Percentiles rank a stretch among this genome's conserved stretches.
phyloP scores from a whole-genome alignment of 2,888 invertebrate species.

The Noctua janthe region DNA sequence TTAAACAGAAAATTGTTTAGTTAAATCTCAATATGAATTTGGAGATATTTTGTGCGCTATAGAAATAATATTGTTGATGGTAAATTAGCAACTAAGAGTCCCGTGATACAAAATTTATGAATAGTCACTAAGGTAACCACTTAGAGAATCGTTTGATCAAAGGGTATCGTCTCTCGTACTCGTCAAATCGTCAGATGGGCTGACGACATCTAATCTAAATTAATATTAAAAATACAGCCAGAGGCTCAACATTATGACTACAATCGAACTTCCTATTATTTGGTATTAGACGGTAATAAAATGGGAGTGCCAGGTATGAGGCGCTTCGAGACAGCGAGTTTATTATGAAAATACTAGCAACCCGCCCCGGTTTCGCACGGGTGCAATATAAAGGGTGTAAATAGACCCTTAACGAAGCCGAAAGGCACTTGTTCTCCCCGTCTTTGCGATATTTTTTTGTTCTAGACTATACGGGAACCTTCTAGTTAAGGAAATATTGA shows the following conservation, averaged over 20 bases:
- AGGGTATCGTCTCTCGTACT: too few relatives aligned
- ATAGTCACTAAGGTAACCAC: not conserved
- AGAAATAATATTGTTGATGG: constrained; percentile 2
- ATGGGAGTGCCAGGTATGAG: not conserved
- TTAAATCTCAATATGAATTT: constrained; percentile 7
- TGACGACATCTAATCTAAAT: not conserved
- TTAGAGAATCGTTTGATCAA: not conserved
- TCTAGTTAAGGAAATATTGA: too few relatives aligned
- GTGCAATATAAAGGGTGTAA: too few relatives aligned
- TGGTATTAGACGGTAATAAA: not conserved
- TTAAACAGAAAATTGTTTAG: constrained; percentile 17
- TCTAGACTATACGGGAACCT: too few relatives aligned
- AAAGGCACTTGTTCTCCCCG: too few relatives aligned
- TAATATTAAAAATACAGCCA: too few relatives aligned
- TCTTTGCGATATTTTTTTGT: too few relatives aligned
- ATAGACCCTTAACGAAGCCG: too few relatives aligned
- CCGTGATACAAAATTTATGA: not conserved
- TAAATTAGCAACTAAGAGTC: not conserved
- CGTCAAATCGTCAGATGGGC: not conserved
- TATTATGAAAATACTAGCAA: not conserved
- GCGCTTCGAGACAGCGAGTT: not conserved
- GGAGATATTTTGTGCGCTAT: not conserved
- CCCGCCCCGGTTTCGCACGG: too few relatives aligned
- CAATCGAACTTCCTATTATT: not conserved
- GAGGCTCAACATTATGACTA: not conserved